Evolutionary conservation across 2,888 invertebrate species (phyloP).

Genomic region (Bhutanitis thaidina): DNA sequence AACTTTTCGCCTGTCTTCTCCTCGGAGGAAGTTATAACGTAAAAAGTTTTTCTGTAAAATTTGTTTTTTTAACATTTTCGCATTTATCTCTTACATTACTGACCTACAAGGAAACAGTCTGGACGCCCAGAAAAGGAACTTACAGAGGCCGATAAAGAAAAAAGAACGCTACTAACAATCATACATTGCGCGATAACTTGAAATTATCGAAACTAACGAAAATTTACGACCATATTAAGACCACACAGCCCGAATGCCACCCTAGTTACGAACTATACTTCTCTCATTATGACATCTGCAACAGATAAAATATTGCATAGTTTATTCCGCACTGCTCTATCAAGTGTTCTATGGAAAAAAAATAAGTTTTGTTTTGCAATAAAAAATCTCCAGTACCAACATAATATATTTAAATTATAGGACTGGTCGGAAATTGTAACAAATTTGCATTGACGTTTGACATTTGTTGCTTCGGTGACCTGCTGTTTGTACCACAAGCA

Average conservation of each 20-base stretch:
- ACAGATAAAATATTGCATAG: slow-evolving; percentile 10
- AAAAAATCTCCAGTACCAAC: slow-evolving; percentile 4
- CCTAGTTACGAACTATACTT: slow-evolving; percentile 19
- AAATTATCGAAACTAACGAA: too few relatives aligned
- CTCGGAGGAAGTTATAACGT: too few relatives aligned
- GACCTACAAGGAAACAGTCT: too few relatives aligned
- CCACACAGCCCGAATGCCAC: slow-evolving; percentile 30
- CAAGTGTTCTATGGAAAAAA: too few relatives aligned
- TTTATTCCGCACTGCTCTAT: slow-evolving; percentile 14
- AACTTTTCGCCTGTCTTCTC: too few relatives aligned
- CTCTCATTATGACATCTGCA: slow-evolving; percentile 20
- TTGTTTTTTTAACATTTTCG: too few relatives aligned
- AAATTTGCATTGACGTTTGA: slow-evolving; percentile 17
- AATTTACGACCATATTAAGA: slow-evolving; percentile 18
- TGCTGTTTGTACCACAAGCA: slow-evolving; percentile 5
- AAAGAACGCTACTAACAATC: too few relatives aligned
- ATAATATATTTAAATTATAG: background rate
- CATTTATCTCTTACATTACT: too few relatives aligned
- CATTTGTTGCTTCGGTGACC: slow-evolving; percentile 18
- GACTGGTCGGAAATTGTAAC: slow-evolving; percentile 18
- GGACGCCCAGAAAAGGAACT: too few relatives aligned
- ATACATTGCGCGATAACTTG: too few relatives aligned
- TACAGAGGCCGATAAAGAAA: too few relatives aligned
- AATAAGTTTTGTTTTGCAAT: background rate
- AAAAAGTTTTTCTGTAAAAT: too few relatives aligned